Conservation (phyloP, 2,113 vertebrate species). For the Callionymus lyra region DNA sequence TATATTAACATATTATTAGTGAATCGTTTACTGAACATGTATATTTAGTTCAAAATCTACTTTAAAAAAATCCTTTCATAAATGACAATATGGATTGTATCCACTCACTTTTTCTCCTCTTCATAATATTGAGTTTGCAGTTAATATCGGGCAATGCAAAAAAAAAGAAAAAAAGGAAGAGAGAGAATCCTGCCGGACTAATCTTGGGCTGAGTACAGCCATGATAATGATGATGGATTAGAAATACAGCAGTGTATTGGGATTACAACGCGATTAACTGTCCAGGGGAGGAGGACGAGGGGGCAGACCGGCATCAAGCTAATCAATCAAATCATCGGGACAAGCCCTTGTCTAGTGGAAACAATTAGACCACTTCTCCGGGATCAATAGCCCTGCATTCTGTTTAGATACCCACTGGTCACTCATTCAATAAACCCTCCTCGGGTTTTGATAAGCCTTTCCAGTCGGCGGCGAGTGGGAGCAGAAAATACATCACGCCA, state of each 20-base stretch:
- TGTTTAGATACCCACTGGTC: constrained; percentile 68
- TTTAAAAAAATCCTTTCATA: no score
- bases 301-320: constrained; percentile 62
- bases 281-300: constrained; percentile 41
- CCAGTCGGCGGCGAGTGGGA: constrained; percentile 54
- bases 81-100: constrained; percentile 1
- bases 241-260: constrained; percentile 63
- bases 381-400: constrained; percentile 70
- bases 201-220: constrained; percentile 61
- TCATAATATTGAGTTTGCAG: background rate
- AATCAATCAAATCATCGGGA: constrained; percentile 76
- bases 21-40: no score
- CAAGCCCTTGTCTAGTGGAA: constrained; percentile 66
- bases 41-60: no score
- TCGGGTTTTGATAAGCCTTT: constrained; percentile 55
- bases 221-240: constrained; percentile 69
- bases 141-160: constrained; percentile 51
- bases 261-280: constrained; percentile 66
- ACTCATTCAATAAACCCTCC: constrained; percentile 66
- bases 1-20: no score
- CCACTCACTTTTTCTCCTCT: constrained; percentile 8
- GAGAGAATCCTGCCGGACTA: constrained; percentile 43
- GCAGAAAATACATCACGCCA: constrained; percentile 54
- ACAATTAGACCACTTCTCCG: constrained; percentile 69
- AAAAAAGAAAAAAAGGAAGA: constrained; percentile 10